These are phyloP conservation scores for Matsumurasca onukii DNA, from an alignment of 1,140 invertebrate genomes.

Conservation along the genomic window DNA sequence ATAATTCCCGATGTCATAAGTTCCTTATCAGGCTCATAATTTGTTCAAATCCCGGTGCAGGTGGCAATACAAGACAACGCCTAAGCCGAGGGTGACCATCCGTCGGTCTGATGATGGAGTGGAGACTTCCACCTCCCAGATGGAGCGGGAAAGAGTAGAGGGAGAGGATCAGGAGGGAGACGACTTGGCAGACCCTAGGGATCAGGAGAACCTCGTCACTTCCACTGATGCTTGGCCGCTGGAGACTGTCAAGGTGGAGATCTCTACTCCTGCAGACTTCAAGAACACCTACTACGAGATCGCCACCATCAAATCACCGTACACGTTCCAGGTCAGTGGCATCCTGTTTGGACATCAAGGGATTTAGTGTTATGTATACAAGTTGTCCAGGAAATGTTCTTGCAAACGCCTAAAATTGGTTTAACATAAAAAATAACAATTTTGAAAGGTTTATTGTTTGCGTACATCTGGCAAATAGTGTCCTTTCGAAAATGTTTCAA, in stretches of 20 bases:
- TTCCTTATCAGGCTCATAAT: no score
- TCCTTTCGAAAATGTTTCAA: no score
- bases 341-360: no score
- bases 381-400: no score
- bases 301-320: slow-evolving; percentile 85
- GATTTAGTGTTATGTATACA: no score
- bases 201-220: slow-evolving; percentile 22
- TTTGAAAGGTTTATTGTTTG: no score
- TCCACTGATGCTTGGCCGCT: slow-evolving; percentile 55
- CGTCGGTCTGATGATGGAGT: slow-evolving; percentile 66
- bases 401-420: no score
- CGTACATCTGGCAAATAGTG: no score
- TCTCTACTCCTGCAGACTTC: slow-evolving; percentile 80
- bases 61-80: slow-evolving; percentile 86
- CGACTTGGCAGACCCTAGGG: slow-evolving; percentile 38
- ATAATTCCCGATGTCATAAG: no score
- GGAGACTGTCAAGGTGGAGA: slow-evolving; percentile 81
- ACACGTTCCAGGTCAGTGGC: slow-evolving; percentile 76
- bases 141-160: slow-evolving; percentile 43
- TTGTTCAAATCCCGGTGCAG: no score
- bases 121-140: slow-evolving; percentile 51
- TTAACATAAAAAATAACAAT: no score
- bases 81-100: slow-evolving; percentile 80
- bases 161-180: slow-evolving; percentile 38
- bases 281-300: slow-evolving; percentile 83